These are phyloP conservation scores for Phyto melanocephala DNA, from an alignment of 2,888 invertebrate genomes.

Conservation along the genomic window DNA sequence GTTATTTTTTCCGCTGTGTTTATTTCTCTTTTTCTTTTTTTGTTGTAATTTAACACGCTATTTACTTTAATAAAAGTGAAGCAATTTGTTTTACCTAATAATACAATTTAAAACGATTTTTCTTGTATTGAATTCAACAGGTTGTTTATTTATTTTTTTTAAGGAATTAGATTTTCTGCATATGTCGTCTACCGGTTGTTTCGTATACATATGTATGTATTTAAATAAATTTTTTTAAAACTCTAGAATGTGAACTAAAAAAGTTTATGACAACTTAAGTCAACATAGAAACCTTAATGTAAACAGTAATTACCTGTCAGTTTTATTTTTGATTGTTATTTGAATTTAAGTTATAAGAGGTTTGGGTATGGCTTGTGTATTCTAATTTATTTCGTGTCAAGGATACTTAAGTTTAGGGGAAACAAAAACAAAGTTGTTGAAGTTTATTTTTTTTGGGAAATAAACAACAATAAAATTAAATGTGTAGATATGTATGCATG, in stretches of 20 bases:
- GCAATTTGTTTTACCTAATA: slow-evolving; percentile 37
- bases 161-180: slow-evolving; percentile 1
- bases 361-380: background rate
- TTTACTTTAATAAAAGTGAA: slow-evolving; percentile 27
- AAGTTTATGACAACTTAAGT: background rate
- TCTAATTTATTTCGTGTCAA: slow-evolving; percentile 22
- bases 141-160: background rate
- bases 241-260: background rate
- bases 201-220: background rate
- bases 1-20: too few relatives aligned
- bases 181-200: background rate
- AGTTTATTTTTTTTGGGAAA: too few relatives aligned
- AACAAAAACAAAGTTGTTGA: background rate
- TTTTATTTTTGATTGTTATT: background rate
- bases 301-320: background rate
- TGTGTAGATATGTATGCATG: too few relatives aligned
- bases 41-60: slow-evolving; percentile 30
- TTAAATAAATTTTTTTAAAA: background rate
- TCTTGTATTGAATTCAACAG: slow-evolving; percentile 33
- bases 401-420: slow-evolving; percentile 33
- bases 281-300: background rate
- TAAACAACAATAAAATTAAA: too few relatives aligned
- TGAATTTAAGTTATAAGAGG: background rate
- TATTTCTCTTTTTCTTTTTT: background rate
- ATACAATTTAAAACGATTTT: slow-evolving; percentile 3